A percentile compares a stretch with the other conserved stretches of the same genome.
Conservation (phyloP, 23 tunicate genomes). For the Diplosoma virens region DNA sequence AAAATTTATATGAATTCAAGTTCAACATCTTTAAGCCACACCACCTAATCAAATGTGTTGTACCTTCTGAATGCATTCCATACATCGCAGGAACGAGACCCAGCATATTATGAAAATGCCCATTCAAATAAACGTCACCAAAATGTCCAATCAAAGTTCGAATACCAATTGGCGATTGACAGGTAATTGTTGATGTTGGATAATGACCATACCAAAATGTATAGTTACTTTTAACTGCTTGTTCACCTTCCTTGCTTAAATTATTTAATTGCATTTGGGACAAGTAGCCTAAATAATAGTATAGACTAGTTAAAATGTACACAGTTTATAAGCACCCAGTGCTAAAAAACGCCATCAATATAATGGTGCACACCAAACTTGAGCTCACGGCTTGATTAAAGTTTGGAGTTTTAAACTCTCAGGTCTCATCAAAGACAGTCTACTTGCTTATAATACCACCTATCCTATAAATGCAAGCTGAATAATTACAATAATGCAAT, state of each 20-base stretch:
- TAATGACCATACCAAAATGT: slow-evolving; percentile 94
- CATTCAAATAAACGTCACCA: slow-evolving; percentile 66
- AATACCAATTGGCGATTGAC: slow-evolving; percentile 16
- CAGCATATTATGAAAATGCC: slow-evolving; percentile 74
- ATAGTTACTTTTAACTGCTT: slow-evolving; percentile 31
- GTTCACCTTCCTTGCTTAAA: slow-evolving; percentile 33
- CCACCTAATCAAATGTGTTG: background rate
- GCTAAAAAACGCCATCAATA: too few relatives aligned
- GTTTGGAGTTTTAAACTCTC: too few relatives aligned
- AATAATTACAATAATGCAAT: too few relatives aligned
- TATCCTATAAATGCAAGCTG: too few relatives aligned
- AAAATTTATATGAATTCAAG: too few relatives aligned
- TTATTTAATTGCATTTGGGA: slow-evolving; percentile 18
- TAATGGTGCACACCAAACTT: too few relatives aligned
- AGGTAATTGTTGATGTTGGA: slow-evolving; percentile 63
- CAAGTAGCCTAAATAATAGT: slow-evolving; percentile 70
- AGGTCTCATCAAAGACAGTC: too few relatives aligned
- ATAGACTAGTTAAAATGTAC: too few relatives aligned
- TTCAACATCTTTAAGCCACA: too few relatives aligned
- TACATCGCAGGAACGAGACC: slow-evolving; percentile 57
- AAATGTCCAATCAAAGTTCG: slow-evolving; percentile 48
- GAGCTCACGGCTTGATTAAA: too few relatives aligned
- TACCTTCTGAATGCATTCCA: slow-evolving; percentile 80
- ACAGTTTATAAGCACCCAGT: too few relatives aligned
- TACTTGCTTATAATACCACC: too few relatives aligned